Percentiles rank a stretch among this genome's conserved stretches.
phyloP scores from a whole-genome alignment of 1,140 invertebrate genomes.

The Lepidostoma basale region DNA sequence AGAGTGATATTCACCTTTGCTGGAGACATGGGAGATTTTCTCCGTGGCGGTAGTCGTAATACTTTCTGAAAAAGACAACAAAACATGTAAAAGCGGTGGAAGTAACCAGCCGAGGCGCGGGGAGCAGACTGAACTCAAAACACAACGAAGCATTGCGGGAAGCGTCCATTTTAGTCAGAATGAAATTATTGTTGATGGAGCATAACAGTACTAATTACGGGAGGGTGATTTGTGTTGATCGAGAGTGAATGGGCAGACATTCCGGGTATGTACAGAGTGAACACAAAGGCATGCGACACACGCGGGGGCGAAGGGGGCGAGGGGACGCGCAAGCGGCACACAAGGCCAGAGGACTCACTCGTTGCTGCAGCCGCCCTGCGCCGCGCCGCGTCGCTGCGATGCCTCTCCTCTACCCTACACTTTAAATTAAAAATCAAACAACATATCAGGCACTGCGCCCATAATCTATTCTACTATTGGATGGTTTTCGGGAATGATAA shows the following conservation, averaged over 20 bases:
- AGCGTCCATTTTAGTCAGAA: constrained; percentile 40
- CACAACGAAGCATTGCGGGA: constrained; percentile 45
- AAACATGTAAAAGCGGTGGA: not conserved
- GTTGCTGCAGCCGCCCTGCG: constrained; percentile 20
- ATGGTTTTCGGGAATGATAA: constrained; percentile 45
- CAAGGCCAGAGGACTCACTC: constrained; percentile 34
- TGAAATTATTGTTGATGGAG: constrained; percentile 39
- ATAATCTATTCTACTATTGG: constrained; percentile 43
- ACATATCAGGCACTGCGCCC: constrained; percentile 35
- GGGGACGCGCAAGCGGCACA: constrained; percentile 41
- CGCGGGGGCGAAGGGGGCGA: constrained; percentile 32
- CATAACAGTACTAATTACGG: constrained; percentile 41
- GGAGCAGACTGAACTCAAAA: constrained; percentile 31
- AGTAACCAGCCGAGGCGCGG: not conserved
- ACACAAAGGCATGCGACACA: constrained; percentile 46
- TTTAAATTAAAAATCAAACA: constrained; percentile 45
- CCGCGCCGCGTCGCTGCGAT: constrained; percentile 32
- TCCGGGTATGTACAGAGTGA: constrained; percentile 36
- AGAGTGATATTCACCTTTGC: constrained; percentile 36
- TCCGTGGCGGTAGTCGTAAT: constrained; percentile 33
- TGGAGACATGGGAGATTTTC: constrained; percentile 36
- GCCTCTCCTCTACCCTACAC: constrained; percentile 38
- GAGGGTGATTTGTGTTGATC: not conserved
- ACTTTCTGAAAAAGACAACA: constrained; percentile 40
- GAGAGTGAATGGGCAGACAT: constrained; percentile 14